Evolutionary conservation across 92 coral and sea anemone species (phyloP).

Genomic region (Parazoanthus darwini): DNA sequence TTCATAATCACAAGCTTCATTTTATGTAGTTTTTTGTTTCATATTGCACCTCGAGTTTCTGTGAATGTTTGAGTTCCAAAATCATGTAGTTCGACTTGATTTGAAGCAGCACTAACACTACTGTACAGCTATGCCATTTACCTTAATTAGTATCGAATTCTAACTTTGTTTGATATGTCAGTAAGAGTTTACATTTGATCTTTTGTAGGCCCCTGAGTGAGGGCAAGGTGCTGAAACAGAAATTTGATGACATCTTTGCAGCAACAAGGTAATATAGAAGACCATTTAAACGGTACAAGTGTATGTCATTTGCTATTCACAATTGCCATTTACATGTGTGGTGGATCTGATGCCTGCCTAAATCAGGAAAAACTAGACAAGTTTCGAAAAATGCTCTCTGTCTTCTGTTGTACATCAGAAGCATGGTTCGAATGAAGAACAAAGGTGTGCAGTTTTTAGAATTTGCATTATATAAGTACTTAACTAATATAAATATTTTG

Average conservation of each 20-base stretch:
- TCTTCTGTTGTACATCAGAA: neutral
- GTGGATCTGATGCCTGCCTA: neutral
- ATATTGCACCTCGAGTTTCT: neutral
- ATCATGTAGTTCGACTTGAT: too few species aligned
- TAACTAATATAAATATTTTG: neutral
- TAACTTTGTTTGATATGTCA: neutral
- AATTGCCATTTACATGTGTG: neutral
- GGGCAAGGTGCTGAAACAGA: conserved; percentile 89
- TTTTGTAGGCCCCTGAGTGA: conserved; percentile 94
- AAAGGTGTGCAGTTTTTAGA: neutral
- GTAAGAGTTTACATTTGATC: neutral
- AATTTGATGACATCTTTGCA: conserved; percentile 98
- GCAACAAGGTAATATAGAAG: conserved; percentile 66
- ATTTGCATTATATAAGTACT: too few species aligned
- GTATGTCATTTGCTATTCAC: neutral
- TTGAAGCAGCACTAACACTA: neutral
- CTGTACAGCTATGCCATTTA: neutral
- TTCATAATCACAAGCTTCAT: too few species aligned
- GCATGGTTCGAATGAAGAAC: neutral
- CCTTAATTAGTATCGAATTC: neutral
- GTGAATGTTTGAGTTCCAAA: neutral
- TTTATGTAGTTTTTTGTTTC: too few species aligned
- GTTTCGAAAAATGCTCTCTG: neutral
- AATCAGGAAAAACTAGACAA: neutral
- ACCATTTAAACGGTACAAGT: neutral